Evolutionary conservation across 2,113 vertebrate genomes (phyloP).

Genomic region (Cynocephalus volans): DNA sequence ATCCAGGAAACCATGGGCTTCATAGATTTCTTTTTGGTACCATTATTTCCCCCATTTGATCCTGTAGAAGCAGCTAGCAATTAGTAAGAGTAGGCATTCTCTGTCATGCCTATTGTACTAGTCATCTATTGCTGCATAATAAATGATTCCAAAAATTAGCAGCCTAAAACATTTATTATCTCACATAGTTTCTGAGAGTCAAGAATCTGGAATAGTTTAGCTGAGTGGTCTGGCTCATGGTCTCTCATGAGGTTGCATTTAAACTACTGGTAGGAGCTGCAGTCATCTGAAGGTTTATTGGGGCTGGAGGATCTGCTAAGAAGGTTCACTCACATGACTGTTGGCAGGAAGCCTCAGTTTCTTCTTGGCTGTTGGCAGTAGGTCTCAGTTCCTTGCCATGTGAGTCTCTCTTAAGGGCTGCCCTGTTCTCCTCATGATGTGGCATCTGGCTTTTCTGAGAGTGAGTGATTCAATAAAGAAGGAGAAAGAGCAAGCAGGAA

Average conservation of each 20-base stretch:
- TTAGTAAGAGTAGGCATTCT: background rate
- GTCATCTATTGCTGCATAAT: background rate
- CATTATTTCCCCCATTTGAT: background rate
- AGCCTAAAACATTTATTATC: background rate
- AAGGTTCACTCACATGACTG: background rate
- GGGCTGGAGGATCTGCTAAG: background rate
- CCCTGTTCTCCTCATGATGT: background rate
- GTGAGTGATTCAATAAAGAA: background rate
- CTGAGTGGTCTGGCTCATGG: background rate
- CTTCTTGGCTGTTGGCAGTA: background rate
- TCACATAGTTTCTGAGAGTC: background rate
- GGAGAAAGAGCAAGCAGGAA: background rate
- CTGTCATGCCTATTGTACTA: background rate
- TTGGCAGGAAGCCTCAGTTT: conserved; percentile 1
- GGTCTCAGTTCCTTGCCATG: background rate
- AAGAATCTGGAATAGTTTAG: conserved; percentile 11
- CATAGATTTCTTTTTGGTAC: background rate
- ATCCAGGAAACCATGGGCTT: conserved; percentile 25
- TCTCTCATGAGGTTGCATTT: background rate
- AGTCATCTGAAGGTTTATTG: background rate
- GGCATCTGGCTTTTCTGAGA: conserved; percentile 18
- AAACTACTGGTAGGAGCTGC: background rate
- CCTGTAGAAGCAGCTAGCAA: background rate
- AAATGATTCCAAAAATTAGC: background rate
- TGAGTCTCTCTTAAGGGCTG: background rate